A percentile compares a stretch with the other conserved stretches of the same genome.
phyloP scores from a whole-genome alignment of 2,888 invertebrate species.

The Mactromeris polynyma region DNA sequence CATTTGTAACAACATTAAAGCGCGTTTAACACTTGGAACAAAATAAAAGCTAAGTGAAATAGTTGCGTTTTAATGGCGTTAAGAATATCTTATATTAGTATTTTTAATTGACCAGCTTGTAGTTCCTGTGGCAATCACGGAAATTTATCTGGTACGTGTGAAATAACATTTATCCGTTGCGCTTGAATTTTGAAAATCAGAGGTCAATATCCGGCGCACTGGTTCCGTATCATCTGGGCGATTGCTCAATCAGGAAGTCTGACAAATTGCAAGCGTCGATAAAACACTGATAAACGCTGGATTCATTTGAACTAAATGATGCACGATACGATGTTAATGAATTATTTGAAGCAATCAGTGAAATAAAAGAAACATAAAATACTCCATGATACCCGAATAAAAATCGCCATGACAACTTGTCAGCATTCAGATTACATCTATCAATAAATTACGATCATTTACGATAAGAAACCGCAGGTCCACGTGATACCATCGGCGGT shows the following conservation, averaged over 20 bases:
- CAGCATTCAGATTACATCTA: background rate
- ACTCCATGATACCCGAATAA: slow-evolving; percentile 24
- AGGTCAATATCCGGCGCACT: background rate
- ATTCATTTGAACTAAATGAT: slow-evolving; percentile 48
- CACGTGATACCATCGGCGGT: background rate
- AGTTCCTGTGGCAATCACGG: no score
- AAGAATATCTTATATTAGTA: no score
- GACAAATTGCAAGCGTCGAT: slow-evolving; percentile 59
- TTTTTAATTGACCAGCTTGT: no score
- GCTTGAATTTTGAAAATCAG: no score
- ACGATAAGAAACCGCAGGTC: background rate
- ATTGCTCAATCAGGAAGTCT: slow-evolving; percentile 47
- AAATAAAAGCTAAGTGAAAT: no score
- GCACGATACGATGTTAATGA: slow-evolving; percentile 46
- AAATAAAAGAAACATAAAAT: slow-evolving; percentile 51
- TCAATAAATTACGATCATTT: slow-evolving; percentile 23
- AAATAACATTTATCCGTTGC: no score
- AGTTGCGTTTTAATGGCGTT: no score
- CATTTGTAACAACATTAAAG: no score
- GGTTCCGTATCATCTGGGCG: background rate
- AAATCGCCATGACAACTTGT: slow-evolving; percentile 21
- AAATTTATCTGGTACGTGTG: no score
- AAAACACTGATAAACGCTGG: slow-evolving; percentile 33
- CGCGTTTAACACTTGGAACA: no score
- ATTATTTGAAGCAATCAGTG: slow-evolving; percentile 32